Percentiles rank a stretch among this genome's conserved stretches.
These are phyloP conservation scores for Lapara coniferarum DNA, from an alignment of 2,888 invertebrate species.

Conservation along the genomic window DNA sequence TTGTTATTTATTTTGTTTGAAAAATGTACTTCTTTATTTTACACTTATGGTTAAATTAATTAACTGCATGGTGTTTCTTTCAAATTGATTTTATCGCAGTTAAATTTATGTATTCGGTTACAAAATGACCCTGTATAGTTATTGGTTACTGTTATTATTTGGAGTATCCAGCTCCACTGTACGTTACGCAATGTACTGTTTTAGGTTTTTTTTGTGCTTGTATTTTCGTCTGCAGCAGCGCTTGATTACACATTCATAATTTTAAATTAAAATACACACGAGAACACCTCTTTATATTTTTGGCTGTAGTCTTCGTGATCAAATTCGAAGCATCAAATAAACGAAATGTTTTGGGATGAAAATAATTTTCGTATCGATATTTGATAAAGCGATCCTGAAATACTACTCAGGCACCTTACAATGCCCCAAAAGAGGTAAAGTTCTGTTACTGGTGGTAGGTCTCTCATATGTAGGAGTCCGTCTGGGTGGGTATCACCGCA, in stretches of 20 bases:
- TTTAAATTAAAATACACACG: conserved; percentile 7
- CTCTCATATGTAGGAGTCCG: too few relatives aligned
- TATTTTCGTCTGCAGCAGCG: neutral
- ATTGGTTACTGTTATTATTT: conserved; percentile 7
- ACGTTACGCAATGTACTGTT: conserved; percentile 9
- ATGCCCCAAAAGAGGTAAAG: neutral
- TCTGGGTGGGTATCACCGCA: too few relatives aligned
- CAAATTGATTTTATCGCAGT: too few relatives aligned
- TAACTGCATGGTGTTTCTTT: too few relatives aligned
- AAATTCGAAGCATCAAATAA: neutral
- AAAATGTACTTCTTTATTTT: too few relatives aligned
- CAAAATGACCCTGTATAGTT: too few relatives aligned
- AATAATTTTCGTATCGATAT: neutral
- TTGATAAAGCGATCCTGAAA: neutral
- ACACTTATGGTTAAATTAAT: too few relatives aligned
- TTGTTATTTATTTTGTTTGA: too few relatives aligned
- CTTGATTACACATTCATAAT: conserved; percentile 14
- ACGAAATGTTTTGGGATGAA: neutral
- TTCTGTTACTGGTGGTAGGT: too few relatives aligned
- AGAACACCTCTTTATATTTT: neutral
- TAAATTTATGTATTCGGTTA: too few relatives aligned
- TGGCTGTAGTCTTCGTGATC: neutral
- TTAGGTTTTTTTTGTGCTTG: conserved; percentile 9
- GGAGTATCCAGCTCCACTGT: neutral
- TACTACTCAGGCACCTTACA: neutral